Conservation (phyloP, 1,140 invertebrate species). For the Penaeus chinensis region DNA sequence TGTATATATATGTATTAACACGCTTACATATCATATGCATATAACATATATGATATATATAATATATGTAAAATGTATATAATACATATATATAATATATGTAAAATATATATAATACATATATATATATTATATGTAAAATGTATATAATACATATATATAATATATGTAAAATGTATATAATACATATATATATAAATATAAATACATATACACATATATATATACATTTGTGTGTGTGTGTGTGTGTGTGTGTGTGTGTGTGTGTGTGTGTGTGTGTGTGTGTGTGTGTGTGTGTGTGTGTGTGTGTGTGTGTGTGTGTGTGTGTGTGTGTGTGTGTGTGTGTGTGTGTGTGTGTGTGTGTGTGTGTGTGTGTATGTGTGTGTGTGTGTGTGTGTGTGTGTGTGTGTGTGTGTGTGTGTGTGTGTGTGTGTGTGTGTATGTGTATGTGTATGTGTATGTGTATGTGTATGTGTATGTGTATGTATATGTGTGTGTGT, state of each 20-base stretch:
- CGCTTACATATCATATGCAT: no score
- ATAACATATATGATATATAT: no score
- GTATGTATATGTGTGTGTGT: neutral
- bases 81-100: no score
- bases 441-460: slow-evolving; percentile 10
- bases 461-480: slow-evolving; percentile 10
- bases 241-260: slow-evolving; percentile 26
- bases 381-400: neutral
- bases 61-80: no score
- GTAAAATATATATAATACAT: no score
- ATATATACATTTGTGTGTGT: slow-evolving; percentile 2
- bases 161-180: no score
- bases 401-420: slow-evolving; percentile 4
- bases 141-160: no score
- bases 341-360: neutral
- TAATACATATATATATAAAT: slow-evolving; percentile 22
- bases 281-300: neutral
- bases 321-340: neutral
- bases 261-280: neutral
- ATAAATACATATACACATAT: slow-evolving; percentile 22
- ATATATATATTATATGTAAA: no score
- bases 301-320: neutral
- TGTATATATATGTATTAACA: neutral
- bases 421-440: slow-evolving; percentile 1
- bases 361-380: neutral